Conservation (phyloP, 2,797 vertebrate species). For the Falco cherrug region DNA sequence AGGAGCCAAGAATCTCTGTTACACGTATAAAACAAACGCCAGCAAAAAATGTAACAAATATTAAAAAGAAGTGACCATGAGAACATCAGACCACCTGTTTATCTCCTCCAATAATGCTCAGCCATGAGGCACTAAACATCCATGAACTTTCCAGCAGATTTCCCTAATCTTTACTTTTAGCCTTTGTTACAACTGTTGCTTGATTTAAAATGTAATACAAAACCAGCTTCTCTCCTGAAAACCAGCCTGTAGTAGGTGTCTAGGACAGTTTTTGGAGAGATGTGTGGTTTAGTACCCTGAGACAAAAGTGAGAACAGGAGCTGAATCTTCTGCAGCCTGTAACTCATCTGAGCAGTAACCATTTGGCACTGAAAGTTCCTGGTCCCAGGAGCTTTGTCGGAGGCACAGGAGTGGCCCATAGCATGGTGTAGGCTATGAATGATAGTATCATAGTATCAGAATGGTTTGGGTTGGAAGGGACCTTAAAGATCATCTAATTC, state of each 20-base stretch:
- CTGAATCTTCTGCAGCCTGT: not conserved
- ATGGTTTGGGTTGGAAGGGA: too few relatives aligned
- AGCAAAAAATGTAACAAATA: not conserved
- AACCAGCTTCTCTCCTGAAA: not conserved
- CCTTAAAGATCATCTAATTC: too few relatives aligned
- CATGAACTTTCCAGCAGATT: not conserved
- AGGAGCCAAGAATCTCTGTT: not conserved
- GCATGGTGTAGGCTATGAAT: not conserved
- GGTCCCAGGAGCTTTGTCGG: not conserved
- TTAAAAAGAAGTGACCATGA: not conserved
- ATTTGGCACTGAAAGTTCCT: not conserved
- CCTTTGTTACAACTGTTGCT: not conserved
- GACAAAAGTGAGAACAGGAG: not conserved
- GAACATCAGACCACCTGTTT: not conserved
- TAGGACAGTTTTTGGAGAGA: not conserved
- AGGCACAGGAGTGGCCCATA: not conserved
- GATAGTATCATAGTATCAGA: too few relatives aligned
- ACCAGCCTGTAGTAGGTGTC: not conserved
- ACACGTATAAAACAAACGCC: not conserved
- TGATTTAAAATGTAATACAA: not conserved
- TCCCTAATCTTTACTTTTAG: not conserved
- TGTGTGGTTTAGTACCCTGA: not conserved
- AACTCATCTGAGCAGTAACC: not conserved
- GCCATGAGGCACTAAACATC: not conserved
- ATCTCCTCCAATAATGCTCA: not conserved